Base-by-base conservation (phyloP, 2,797 vertebrate genomes). In the Clarias fuscus region DNA sequence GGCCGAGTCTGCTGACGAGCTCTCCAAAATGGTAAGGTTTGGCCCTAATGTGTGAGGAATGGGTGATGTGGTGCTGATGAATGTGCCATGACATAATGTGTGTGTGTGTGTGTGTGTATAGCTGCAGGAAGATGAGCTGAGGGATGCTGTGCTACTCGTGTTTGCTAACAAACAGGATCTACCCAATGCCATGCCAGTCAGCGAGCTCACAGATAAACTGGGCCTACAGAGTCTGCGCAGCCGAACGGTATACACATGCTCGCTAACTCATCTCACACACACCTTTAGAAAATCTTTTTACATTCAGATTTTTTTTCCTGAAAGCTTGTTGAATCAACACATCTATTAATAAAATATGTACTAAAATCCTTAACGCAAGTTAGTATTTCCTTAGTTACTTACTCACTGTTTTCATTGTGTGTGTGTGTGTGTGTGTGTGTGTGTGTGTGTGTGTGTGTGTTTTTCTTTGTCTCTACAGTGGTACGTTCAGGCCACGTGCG, bases 101-200 rank as follows among this genome's bases (percentile, higher is more conserved):
- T 71, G 68, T 71, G 33, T 70, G 67, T 70, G 68, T 68, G 67
- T 68, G 48, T 75, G 53, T 59, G 56, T 37, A 14, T 84, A 97
- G 97, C 90, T 98, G 89, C 93, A 92, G 72, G 97, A 98, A 92
- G 97, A 98, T 0, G 97, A 98, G 91, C 93, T 98, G 85, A 96
- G 94, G 80, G 96, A 97, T 0, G 97, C 97, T 0, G 95, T 96
- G 82, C 84, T 98, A 92, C 94, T 98, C 90, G 96, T 98, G 85
- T 97, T 98, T 40, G 97, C 97, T 48, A 98, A 98, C 94, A 98
- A 98, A 92, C 97, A 98, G 93, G 97, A 98, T 91, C 95, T 98
- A 91, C 97, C 97, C 83, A 98, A 98, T 0, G 97, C 97, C 91
- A 94, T 98, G 92, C 87, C 95, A 0, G 95, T 96, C 90, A 95